Evolutionary conservation across 2,113 vertebrate species (phyloP), one percentile per base, ranked within the genome.

Genomic region (Piaya cayana): DNA sequence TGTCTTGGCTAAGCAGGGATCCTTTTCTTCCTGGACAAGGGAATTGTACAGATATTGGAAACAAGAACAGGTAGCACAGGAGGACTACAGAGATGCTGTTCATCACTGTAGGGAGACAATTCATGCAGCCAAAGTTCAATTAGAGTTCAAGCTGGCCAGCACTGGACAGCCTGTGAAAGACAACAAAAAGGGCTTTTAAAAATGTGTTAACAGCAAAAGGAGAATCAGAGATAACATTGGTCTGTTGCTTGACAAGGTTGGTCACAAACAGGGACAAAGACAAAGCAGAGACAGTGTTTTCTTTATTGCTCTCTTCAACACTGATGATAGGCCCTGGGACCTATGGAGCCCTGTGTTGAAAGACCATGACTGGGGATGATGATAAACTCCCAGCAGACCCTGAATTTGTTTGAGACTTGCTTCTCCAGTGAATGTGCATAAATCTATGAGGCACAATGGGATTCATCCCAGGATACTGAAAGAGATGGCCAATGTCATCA

Each of bases 271-370:
- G 21, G 64, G 14, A 47, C 3, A 5, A 47, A 27, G 32, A 26
- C 23, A 47, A 47, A 47, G 19, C 1, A 3, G 11, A 27, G 11
- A 19, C 3, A 0, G 18, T 19, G 16, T 4, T 32, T 19, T 26
- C 4, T 49, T 49, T 1, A 1, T 23, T 8, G 34, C 16, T 68
- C 23, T 34, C 32, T 49, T 68, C n/a, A 34, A 34, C 45, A 26
- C 23, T 8, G 11, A 34, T 26, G 22, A 47, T 34, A 43, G 22
- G 15, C 32, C 8, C 32, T 68, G 32, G 45, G 23, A 34, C 8
- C 39, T 8, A 6, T 6, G 3, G 32, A 49, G 6, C n/a, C 32
- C 45, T 34, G 8, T 20, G 9, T 26, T 63, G 21, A 21, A 64
- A 62, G 15, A 55, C 26, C 0, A 2, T 62, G 26, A 63, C 37